Conservation (phyloP, 1,140 invertebrate genomes). For the Drosophila nikananu region DNA sequence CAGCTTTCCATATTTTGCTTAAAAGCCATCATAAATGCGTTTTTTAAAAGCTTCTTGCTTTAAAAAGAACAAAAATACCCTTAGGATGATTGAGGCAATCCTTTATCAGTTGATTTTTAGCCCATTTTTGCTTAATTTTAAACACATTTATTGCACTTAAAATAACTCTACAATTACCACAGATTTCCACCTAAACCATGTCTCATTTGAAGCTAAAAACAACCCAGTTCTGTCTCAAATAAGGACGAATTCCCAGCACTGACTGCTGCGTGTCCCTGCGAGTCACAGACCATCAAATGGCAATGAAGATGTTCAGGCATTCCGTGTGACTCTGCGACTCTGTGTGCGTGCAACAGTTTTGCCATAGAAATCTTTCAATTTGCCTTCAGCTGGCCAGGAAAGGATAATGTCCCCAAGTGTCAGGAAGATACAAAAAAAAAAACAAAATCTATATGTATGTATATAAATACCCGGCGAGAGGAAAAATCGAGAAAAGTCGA, state of each 20-base stretch:
- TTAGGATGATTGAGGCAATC: too few species aligned
- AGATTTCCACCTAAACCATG: neutral
- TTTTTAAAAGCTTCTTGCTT: too few species aligned
- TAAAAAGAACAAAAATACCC: too few species aligned
- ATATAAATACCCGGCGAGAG: slow-evolving; percentile 65
- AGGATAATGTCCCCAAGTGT: slow-evolving; percentile 61
- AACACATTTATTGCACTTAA: neutral
- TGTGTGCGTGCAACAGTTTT: slow-evolving; percentile 67
- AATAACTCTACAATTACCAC: neutral
- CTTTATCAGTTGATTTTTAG: too few species aligned
- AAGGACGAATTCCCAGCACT: neutral
- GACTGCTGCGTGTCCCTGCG: neutral
- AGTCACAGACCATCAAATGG: slow-evolving; percentile 40
- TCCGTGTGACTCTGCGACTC: slow-evolving; percentile 11
- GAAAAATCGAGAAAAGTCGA: slow-evolving; percentile 29
- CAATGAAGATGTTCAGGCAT: slow-evolving; percentile 52
- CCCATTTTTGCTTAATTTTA: too few species aligned
- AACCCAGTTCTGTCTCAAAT: too few species aligned
- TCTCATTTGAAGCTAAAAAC: neutral
- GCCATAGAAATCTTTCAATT: slow-evolving; percentile 75
- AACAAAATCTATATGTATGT: slow-evolving; percentile 30
- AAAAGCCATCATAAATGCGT: too few species aligned
- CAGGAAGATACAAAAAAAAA: slow-evolving; percentile 4
- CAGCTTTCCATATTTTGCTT: too few species aligned
- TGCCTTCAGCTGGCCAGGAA: slow-evolving; percentile 44